Base-by-base conservation (phyloP, 2,113 vertebrate genomes). In the Eclectus roratus region DNA sequence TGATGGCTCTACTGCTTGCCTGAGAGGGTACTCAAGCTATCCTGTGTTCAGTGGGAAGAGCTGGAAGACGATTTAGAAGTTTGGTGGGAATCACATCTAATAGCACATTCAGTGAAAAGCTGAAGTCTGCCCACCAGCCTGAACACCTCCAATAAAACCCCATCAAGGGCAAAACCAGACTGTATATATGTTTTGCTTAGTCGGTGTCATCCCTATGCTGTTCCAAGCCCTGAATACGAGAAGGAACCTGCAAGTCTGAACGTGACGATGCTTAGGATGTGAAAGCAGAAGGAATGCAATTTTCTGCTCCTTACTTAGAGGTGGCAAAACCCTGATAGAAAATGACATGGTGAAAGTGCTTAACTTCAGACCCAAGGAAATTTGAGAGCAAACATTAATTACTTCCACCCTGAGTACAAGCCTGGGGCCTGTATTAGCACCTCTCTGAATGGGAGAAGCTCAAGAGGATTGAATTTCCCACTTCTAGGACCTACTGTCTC, bases 291-390 rank as follows among this genome's bases (percentile, higher is more conserved):
- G 65, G 79, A 89, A 91, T 33, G 53, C 19, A 66, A 94, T 91
- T 85, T 95, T 95, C 71, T 83, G 55, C 27, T 78, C 89, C 77
- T 93, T 70, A 91, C 80, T 91, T 66, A 85, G 60, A 89, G 89
- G 91, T 85, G 89, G 66, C 76, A 91, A 94, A 96, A 83, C 55
- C 29, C 55, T 88, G 91, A 80, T 85, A 93, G 81, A 91, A 95
- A 93, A 94, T 4, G 12, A 93, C 89, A 93, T 2, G 37, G 71
- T 85, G 43, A 74, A 95, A 96, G 87, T 50, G 71, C 82, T 95
- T 95, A 94, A 94, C 74, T 96, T 94, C 89, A 95, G 93, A 96
- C 63, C 85, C 81, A 93, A 13, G 9, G 89, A 97, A 95, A 96
- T 93, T 8, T 85, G 85, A 96, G 85, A 86, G 81, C 94, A 95